Percentiles rank a stretch among this genome's conserved stretches.
Evolutionary conservation across 2,113 vertebrate species (phyloP).

Genomic region (Nycticebus coucang): DNA sequence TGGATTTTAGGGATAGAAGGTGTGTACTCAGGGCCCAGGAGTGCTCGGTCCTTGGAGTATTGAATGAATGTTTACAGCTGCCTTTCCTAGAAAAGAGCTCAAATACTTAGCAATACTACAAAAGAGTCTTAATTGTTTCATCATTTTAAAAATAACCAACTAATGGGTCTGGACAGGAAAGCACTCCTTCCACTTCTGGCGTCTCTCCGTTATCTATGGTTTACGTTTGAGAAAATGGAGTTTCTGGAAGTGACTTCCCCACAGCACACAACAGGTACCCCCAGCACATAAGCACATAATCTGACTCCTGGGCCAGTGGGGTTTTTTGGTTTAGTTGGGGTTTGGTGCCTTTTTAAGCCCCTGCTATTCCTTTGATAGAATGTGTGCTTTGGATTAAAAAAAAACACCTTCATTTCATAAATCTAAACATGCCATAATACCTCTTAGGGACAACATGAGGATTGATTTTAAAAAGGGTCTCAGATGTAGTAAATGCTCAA

Average conservation of each 20-base stretch:
- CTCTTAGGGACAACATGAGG: not conserved
- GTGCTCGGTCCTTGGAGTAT: not conserved
- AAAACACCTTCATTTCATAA: not conserved
- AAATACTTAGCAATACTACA: not conserved
- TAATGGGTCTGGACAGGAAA: not conserved
- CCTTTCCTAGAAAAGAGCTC: not conserved
- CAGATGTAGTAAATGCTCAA: not conserved
- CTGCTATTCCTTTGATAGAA: not conserved
- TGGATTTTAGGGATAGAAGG: not conserved
- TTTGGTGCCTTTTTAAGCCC: not conserved
- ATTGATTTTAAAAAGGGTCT: not conserved
- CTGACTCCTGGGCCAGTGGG: not conserved
- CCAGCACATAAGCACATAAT: accelerated
- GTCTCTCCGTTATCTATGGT: not conserved
- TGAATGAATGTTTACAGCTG: not conserved
- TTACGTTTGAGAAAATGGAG: not conserved
- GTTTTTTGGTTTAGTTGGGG: too few relatives aligned
- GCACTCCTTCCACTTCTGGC: not conserved
- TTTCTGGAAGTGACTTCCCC: not conserved
- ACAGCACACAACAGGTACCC: accelerated
- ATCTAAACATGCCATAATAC: not conserved
- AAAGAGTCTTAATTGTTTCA: not conserved
- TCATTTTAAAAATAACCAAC: not conserved
- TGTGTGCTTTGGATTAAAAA: not conserved
- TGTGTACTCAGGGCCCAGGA: too few relatives aligned